Evolutionary conservation across 2,888 invertebrate species (phyloP), one percentile per base, ranked within the genome.

Genomic region (Apamea epomidion): DNA sequence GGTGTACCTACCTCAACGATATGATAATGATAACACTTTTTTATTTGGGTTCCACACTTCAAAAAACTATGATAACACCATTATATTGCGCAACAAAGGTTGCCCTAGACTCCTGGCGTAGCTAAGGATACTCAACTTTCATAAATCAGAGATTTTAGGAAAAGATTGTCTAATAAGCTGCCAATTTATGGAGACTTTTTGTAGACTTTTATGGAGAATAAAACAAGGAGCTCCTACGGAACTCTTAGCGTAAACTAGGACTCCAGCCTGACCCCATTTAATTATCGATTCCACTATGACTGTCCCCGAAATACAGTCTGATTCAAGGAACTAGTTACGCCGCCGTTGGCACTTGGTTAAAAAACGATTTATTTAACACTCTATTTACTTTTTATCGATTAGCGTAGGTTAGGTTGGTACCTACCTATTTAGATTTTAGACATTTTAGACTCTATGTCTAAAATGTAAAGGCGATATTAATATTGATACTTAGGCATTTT

Each of bases 11-110:
- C 83, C 78, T 89, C 82, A 84, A 80, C 85, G 81, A 87, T 85
- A 84, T 90, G 90, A 88, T 89, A 90, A 88, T 88, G 89, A 90
- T 93, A 91, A 83, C 88, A 88, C 83, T 65, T 86, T 90, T 90
- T 90, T 88, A 88, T 87, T 89, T 86, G 86, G 82, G 91, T 88
- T 89, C 88, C 75, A 32, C 65, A 68, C 18, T 60, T 51, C 18
- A 25, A 51, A 42, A 58, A 77, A 37, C 21, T 54, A 14, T 25
- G 45, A 16, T 62, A n/a, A 16, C 18, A 1, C 18, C 25, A 51
- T 62, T 16, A 21, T 1, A 37, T 14, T 0, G 10, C 2, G 32
- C 51, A 51, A 21, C 2, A 18, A 64, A 32, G 3, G 64, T 8
- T 48, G 25, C 32, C 32, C 32, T 14, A 32, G 48, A 37, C 18